Evolutionary conservation across 2,113 vertebrate species (phyloP).

Genomic region (Sphaerodactylus townsendi): DNA sequence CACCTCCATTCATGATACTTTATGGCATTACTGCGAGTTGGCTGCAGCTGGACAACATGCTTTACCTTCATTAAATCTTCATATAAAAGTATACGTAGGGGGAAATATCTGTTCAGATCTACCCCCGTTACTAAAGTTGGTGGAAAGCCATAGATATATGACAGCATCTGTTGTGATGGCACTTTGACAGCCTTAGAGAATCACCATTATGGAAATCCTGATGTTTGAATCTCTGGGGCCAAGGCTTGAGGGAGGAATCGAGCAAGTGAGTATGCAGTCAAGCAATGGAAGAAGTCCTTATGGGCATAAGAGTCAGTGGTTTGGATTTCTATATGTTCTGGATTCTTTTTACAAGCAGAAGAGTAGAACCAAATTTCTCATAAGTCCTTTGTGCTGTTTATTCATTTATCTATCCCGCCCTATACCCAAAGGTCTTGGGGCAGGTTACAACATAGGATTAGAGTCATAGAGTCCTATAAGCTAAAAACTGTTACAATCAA

Average conservation of each 20-base stretch:
- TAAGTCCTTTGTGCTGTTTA: too few species aligned
- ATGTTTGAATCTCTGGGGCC: background rate
- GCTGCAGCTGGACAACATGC: too few species aligned
- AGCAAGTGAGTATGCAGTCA: background rate
- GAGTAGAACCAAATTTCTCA: too few species aligned
- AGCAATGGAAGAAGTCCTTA: background rate
- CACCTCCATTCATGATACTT: too few species aligned
- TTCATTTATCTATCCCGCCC: too few species aligned
- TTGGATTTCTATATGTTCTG: too few species aligned
- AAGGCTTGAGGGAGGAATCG: background rate
- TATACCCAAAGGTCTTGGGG: too few species aligned
- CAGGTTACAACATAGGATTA: too few species aligned
- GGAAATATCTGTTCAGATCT: background rate
- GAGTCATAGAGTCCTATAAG: too few species aligned
- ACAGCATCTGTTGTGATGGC: background rate
- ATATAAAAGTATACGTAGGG: background rate
- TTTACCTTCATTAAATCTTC: background rate
- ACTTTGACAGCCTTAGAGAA: background rate
- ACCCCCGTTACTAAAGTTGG: background rate
- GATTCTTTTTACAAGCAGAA: too few species aligned
- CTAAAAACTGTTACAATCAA: too few species aligned
- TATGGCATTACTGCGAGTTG: too few species aligned
- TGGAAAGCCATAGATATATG: background rate
- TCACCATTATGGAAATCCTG: background rate
- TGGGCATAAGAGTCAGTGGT: background rate